These are phyloP conservation scores for Danionella dracula DNA, from an alignment of 2,797 vertebrate genomes.

Conservation along the genomic window DNA sequence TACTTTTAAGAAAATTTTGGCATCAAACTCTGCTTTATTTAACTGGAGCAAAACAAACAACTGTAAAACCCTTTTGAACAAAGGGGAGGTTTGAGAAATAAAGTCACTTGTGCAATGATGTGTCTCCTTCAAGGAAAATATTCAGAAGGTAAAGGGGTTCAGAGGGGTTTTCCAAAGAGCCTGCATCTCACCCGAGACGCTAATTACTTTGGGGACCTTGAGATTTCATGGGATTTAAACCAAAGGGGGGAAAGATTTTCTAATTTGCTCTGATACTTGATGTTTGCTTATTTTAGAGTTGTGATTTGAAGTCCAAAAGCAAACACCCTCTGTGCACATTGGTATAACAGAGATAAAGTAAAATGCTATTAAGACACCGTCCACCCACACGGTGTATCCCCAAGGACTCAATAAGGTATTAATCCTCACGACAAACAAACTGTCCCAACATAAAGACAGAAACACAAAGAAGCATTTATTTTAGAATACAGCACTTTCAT, in stretches of 20 bases:
- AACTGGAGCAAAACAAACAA: too few relatives aligned
- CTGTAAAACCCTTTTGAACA: too few relatives aligned
- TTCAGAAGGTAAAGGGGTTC: conserved; percentile 63
- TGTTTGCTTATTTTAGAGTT: conserved; percentile 71
- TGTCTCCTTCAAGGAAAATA: conserved; percentile 37
- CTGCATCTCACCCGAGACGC: conserved; percentile 66
- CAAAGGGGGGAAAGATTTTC: conserved; percentile 58
- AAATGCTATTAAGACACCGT: conserved; percentile 71
- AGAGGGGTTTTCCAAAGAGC: conserved; percentile 62
- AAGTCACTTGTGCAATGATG: not conserved
- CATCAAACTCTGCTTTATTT: too few relatives aligned
- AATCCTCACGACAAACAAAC: conserved; percentile 72
- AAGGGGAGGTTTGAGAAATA: too few relatives aligned
- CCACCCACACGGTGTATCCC: conserved; percentile 47
- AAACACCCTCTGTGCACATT: conserved; percentile 66
- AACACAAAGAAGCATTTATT: not conserved
- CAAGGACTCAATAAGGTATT: conserved; percentile 54
- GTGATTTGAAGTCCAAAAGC: conserved; percentile 58
- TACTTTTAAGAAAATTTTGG: too few relatives aligned
- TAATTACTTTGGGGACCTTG: conserved; percentile 81
- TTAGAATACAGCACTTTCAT: not conserved
- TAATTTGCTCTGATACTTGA: conserved; percentile 75
- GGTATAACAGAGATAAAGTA: conserved; percentile 71
- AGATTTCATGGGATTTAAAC: conserved; percentile 78
- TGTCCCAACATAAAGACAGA: conserved; percentile 40